A percentile compares a stretch with the other conserved stretches of the same genome.
phyloP scores from a whole-genome alignment of 2,113 vertebrate genomes.

The Dunckerocampus dactyliophorus region DNA sequence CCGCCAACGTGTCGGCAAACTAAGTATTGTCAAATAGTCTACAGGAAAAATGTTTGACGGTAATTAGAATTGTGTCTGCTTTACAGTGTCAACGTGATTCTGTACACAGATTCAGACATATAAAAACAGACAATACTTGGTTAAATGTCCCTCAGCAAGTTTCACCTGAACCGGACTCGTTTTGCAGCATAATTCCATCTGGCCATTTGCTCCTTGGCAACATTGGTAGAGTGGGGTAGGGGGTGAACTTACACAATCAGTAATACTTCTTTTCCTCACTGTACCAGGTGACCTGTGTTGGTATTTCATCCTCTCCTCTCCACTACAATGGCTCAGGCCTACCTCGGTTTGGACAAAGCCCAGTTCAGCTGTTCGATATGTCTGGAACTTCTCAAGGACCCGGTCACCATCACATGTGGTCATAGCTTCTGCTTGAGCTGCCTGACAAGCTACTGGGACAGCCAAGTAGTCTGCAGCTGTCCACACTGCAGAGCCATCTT shows the following conservation, averaged over 20 bases:
- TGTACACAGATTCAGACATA: no score
- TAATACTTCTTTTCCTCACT: no score
- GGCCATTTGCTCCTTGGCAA: no score
- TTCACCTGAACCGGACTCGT: no score
- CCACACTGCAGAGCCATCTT: conserved; percentile 22
- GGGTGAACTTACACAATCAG: no score
- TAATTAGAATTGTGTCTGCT: not conserved
- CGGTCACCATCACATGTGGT: conserved; percentile 24
- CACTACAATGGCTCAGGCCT: not conserved
- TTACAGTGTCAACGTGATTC: not conserved
- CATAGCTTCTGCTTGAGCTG: conserved; percentile 32
- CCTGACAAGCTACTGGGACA: conserved; percentile 14
- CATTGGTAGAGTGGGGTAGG: no score
- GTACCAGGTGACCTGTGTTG: not conserved
- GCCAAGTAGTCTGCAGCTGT: conserved; percentile 1
- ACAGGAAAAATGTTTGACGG: not conserved
- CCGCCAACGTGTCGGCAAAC: no score
- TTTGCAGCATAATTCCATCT: no score
- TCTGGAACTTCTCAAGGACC: conserved; percentile 5
- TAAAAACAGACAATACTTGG: no score
- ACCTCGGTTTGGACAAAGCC: not conserved
- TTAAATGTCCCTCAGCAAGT: no score
- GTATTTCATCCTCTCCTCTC: not conserved
- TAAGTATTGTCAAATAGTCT: no score
- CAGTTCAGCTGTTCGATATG: conserved; percentile 30